phyloP scores from a whole-genome alignment of 2,888 invertebrate genomes.

The Drosophila nr. perissopoda region DNA sequence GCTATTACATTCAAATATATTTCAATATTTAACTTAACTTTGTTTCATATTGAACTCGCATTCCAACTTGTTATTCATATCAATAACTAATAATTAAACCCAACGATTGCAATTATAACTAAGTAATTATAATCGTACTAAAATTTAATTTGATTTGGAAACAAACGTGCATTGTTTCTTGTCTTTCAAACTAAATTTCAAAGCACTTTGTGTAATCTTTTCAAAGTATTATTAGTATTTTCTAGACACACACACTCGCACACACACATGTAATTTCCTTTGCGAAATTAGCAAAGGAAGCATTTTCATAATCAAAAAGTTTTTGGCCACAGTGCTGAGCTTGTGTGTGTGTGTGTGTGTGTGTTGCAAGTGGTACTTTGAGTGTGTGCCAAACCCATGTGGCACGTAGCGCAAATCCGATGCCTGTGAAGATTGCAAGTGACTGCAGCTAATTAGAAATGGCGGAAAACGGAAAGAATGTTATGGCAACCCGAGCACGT shows the following conservation, averaged over 20 bases:
- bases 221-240: constrained; percentile 17
- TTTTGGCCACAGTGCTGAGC: constrained; percentile 19
- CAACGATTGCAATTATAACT: background rate
- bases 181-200: constrained; percentile 8
- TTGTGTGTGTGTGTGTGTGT: constrained; percentile 19
- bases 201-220: constrained; percentile 15
- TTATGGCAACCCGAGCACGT: constrained; percentile 65
- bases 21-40: no score
- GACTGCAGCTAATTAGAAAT: constrained; percentile 69
- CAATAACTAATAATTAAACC: background rate
- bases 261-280: constrained; percentile 34
- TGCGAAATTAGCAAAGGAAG: constrained; percentile 40
- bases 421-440: constrained; percentile 61
- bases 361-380: constrained; percentile 5
- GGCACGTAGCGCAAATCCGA: constrained; percentile 61
- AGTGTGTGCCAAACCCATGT: constrained; percentile 48
- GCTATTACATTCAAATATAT: no score
- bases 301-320: constrained; percentile 46
- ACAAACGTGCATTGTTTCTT: constrained; percentile 8
- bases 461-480: constrained; percentile 57
- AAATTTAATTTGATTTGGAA: constrained; percentile 7
- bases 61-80: background rate
- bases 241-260: constrained; percentile 15
- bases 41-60: no score
- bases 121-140: constrained; percentile 3